Base-by-base conservation (phyloP, 2,113 vertebrate species). In the Petromus typicus region DNA sequence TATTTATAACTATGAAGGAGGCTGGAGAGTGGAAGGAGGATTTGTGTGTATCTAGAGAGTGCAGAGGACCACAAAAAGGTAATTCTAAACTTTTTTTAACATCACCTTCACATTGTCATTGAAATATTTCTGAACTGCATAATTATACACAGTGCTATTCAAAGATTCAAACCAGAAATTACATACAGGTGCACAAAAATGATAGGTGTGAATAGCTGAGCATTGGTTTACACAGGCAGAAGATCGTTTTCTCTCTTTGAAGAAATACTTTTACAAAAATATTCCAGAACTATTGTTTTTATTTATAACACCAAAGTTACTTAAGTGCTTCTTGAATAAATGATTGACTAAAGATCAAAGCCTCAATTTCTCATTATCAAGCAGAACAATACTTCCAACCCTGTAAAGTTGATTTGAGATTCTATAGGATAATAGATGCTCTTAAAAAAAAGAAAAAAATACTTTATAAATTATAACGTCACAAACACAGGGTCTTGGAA, bases 111-210 rank as follows among this genome's bases (percentile, higher is more conserved):
- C 43, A 37, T 76, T 86, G 45, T 93, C 63, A 57, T 61, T 95
- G 93, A 89, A 94, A 22, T 27, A 14, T 81, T 94, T 95, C 34
- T 40, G 80, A 87, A 88, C 17, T 43, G 13, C 25, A 69, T 81
- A 95, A 94, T 89, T 92, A 76, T 71, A 63, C 59, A 80, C 5
- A 78, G 57, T 64, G 37, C 54, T 76, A 7, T 7, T 12, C 16
- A 85, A 92, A 91, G 82, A 89, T 80, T 59, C n/a, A 84, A 86
- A 23, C 43, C 51, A 59, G 48, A 95, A 95, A 96, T 89, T 90
- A 81, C 34, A 8, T 16, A 66, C 80, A 93, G 92, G 93, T 93
- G 86, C 27, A 75, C 64, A 56, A 85, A 86, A 66, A 59, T 0
- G 34, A 67, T 71, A 95, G 59, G 57, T 40, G 1, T 54, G 32